phyloP scores from a whole-genome alignment of 2,113 vertebrate genomes.

The Elgaria multicarinata region DNA sequence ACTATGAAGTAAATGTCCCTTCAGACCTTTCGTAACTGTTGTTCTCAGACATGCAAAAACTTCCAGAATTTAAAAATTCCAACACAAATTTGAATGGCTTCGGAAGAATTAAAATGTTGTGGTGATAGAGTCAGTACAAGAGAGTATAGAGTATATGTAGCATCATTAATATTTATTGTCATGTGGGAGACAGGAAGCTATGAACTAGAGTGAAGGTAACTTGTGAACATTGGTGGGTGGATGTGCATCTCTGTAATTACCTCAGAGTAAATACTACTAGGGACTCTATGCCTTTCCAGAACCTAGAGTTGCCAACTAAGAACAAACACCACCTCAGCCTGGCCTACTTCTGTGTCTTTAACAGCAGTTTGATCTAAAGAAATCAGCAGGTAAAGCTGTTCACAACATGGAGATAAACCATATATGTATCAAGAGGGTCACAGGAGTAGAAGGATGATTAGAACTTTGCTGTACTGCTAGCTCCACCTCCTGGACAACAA shows the following conservation, averaged over 20 bases:
- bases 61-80: neutral
- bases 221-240: neutral
- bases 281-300: neutral
- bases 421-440: neutral
- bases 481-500: neutral
- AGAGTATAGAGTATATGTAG: neutral
- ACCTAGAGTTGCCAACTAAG: neutral
- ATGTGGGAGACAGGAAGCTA: neutral
- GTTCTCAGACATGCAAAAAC: neutral
- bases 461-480: neutral
- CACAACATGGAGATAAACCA: neutral
- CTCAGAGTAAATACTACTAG: neutral
- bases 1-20: neutral
- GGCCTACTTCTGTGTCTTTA: neutral
- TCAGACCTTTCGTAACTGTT: neutral
- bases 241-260: neutral
- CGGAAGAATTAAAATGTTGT: neutral
- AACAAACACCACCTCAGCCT: neutral
- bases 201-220: neutral
- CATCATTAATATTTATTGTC: neutral
- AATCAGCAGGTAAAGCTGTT: neutral
- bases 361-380: neutral
- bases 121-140: neutral
- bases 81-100: constrained; percentile 8
- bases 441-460: too few relatives aligned